Base-by-base conservation (phyloP, 2,888 invertebrate species). In the Coleophora deauratella region DNA sequence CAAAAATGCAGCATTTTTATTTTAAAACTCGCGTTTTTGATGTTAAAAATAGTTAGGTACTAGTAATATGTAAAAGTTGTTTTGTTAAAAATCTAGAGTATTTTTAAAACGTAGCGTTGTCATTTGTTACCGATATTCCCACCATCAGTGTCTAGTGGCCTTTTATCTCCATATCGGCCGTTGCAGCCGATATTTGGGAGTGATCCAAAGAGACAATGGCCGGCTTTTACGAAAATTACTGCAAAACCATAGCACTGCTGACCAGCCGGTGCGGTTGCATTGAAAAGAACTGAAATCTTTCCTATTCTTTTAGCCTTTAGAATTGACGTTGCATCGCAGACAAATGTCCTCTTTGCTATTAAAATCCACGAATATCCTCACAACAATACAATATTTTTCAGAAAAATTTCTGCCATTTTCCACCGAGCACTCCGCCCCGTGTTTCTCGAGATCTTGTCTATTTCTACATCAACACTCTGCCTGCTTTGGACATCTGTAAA, bases 201-300 rank as follows among this genome's bases (percentile, higher is more conserved):
- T 60, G 61, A 62, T 70, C 62, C 66, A 68, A 67, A 60, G 57
- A 67, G 66, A 73, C 73, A 77, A 80, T 71, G 58, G 66, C 55
- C 48, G 53, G 74, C 76, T 81, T 73, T 81, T 67, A 77, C 64
- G 57, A 47, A 67, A 77, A 79, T 77, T 60, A 68, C 61, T 55
- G 47, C 43, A 54, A 56, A 54, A 55, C 49, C 50, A 49, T 48
- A 31, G 37, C 47, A 21, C 21, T 49, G 45, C 21, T 49, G 45
- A 47, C 49, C 49, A 53, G 45, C 47, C 50, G 47, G 52, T 54
- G 52, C 38, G 21, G 21, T 28, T 38, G 37, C 15, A 35, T 41
- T 37, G 28, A 12, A 41, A 41, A 43, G 35, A 32, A 37, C 30
- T 37, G 9, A 12, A 31, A 37, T 35, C 27, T 38, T 33, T 38